These are phyloP conservation scores for Druceiella hillmani DNA, from an alignment of 2,888 invertebrate genomes.

Conservation along the genomic window DNA sequence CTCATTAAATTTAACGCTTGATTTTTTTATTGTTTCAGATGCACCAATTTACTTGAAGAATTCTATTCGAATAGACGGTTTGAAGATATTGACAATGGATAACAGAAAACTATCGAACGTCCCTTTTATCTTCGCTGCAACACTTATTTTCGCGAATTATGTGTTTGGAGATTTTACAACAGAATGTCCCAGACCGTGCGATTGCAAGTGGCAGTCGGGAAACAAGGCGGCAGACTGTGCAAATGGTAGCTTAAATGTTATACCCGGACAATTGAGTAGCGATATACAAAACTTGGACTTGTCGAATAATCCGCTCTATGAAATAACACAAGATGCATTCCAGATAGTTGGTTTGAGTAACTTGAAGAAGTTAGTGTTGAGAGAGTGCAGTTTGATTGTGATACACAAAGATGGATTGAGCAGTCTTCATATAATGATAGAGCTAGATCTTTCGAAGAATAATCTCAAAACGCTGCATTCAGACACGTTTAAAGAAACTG, in stretches of 20 bases:
- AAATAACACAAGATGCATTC: slow-evolving; percentile 64
- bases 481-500: slow-evolving; percentile 65
- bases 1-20: too few species aligned
- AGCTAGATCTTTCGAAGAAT: slow-evolving; percentile 77
- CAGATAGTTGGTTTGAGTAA: slow-evolving; percentile 65
- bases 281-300: slow-evolving; percentile 70
- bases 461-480: slow-evolving; percentile 58
- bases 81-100: too few species aligned
- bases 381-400: slow-evolving; percentile 65
- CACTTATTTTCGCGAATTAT: slow-evolving; percentile 27
- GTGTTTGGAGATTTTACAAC: slow-evolving; percentile 48
- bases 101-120: too few species aligned
- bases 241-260: slow-evolving; percentile 55
- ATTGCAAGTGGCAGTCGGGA: slow-evolving; percentile 81
- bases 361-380: slow-evolving; percentile 73
- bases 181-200: slow-evolving; percentile 63
- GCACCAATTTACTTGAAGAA: too few species aligned
- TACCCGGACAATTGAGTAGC: slow-evolving; percentile 68
- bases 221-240: slow-evolving; percentile 80
- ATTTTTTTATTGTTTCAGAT: too few species aligned
- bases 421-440: slow-evolving; percentile 71
- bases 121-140: background rate
- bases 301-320: slow-evolving; percentile 62
- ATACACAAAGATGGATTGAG: slow-evolving; percentile 73
- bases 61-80: too few species aligned